A percentile compares a stretch with the other conserved stretches of the same genome.
phyloP scores from a whole-genome alignment of 2,113 vertebrate species.

The Columba livia region DNA sequence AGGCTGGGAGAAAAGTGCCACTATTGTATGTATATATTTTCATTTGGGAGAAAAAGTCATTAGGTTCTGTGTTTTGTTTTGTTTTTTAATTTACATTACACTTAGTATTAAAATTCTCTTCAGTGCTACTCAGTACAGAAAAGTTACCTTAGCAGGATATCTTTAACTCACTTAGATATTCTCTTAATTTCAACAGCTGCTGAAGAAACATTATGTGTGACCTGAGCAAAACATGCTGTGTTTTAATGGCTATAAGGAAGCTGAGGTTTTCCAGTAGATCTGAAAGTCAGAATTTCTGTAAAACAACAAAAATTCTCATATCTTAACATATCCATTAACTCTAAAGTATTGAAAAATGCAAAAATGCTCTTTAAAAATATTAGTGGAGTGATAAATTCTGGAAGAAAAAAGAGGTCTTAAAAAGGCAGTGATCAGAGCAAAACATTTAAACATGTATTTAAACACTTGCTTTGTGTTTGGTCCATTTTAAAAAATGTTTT shows the following conservation, averaged over 20 bases:
- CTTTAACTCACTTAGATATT: neutral
- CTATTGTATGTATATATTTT: rapidly evolving
- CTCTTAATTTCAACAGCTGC: neutral
- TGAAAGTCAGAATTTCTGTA: neutral
- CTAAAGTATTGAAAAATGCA: neutral
- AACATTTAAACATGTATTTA: neutral
- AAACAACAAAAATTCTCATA: rapidly evolving
- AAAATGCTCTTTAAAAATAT: neutral
- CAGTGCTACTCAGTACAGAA: neutral
- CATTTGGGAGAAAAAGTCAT: neutral
- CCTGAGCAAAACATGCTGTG: neutral
- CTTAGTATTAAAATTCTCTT: neutral
- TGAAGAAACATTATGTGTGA: neutral
- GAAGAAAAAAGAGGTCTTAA: neutral
- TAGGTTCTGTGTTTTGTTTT: neutral
- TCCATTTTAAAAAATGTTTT: neutral
- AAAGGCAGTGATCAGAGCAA: neutral
- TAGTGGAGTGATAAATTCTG: neutral
- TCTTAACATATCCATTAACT: neutral
- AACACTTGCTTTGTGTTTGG: neutral
- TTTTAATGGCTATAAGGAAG: neutral
- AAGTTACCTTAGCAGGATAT: neutral
- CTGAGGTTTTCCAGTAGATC: neutral
- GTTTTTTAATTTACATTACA: neutral
- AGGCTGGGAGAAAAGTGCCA: neutral